A percentile compares a stretch with the other conserved stretches of the same genome.
Evolutionary conservation across 1,140 invertebrate genomes (phyloP).

Genomic region (Neodiprion virginianus): DNA sequence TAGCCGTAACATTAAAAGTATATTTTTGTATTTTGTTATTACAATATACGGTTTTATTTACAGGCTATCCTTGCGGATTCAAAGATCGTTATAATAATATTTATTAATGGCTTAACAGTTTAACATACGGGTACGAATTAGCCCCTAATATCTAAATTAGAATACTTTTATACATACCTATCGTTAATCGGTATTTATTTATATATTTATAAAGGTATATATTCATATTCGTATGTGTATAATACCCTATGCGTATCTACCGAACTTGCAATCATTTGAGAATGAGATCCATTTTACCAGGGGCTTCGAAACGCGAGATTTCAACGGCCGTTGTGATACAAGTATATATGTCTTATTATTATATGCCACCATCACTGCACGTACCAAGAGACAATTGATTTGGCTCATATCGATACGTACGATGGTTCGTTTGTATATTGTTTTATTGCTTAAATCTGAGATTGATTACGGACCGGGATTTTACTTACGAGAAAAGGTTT

Average conservation of each 20-base stretch:
- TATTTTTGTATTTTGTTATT: conserved; percentile 31
- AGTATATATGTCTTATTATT: too few species aligned
- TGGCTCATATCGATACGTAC: too few species aligned
- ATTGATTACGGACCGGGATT: too few species aligned
- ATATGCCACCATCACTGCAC: too few species aligned
- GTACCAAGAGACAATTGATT: too few species aligned
- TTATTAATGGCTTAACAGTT: neutral
- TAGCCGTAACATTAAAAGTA: conserved; percentile 52
- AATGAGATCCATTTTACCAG: too few species aligned
- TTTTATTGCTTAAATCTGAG: too few species aligned
- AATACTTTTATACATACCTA: neutral
- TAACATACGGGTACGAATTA: neutral
- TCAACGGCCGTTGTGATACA: too few species aligned
- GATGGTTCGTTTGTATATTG: too few species aligned
- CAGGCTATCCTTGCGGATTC: conserved; percentile 45
- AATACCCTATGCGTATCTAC: neutral
- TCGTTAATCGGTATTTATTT: neutral
- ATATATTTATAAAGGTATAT: conserved; percentile 6
- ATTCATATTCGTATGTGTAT: neutral
- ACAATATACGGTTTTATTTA: conserved; percentile 43
- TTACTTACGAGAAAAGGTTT: too few species aligned
- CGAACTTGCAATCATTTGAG: too few species aligned
- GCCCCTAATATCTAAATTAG: neutral
- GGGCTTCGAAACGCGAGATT: too few species aligned
- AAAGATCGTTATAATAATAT: neutral